phyloP scores from a whole-genome alignment of 2,797 vertebrate genomes.

The Protonibea diacanthus region DNA sequence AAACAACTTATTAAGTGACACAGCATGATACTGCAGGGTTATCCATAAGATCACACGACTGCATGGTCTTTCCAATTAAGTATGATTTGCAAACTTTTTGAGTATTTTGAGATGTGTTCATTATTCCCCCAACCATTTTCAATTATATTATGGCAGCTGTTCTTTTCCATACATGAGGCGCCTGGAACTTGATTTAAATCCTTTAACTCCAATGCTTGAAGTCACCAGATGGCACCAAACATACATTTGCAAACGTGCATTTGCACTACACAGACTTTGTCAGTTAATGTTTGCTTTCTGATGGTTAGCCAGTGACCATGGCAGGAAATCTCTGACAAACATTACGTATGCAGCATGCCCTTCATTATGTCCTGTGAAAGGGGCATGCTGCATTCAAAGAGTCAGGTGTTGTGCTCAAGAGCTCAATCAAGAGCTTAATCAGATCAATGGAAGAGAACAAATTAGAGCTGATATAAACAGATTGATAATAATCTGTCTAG shows the following conservation, averaged over 20 bases:
- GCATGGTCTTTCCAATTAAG: conserved; percentile 45
- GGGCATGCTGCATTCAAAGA: conserved; percentile 10
- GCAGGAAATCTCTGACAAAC: conserved; percentile 41
- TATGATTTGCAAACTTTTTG: conserved; percentile 47
- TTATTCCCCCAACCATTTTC: conserved; percentile 38
- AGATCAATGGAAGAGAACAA: neutral
- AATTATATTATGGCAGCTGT: conserved; percentile 63
- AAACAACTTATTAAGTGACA: conserved; percentile 50
- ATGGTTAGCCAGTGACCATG: conserved; percentile 57
- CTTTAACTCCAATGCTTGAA: conserved; percentile 67
- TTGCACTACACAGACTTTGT: conserved; percentile 69
- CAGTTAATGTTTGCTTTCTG: conserved; percentile 65
- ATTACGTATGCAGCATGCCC: conserved; percentile 37
- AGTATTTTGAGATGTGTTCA: conserved; percentile 47
- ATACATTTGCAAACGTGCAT: conserved; percentile 72
- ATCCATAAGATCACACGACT: conserved; percentile 36
- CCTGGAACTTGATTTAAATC: conserved; percentile 61
- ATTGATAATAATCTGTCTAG: neutral
- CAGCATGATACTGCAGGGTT: conserved; percentile 12
- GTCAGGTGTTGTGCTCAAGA: neutral
- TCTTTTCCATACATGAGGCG: conserved; percentile 52
- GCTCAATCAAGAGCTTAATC: neutral
- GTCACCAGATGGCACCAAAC: conserved; percentile 83
- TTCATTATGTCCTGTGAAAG: conserved; percentile 27
- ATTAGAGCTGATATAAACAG: neutral